A percentile compares a stretch with the other conserved stretches of the same genome.
Evolutionary conservation across 2,113 vertebrate genomes (phyloP).

Genomic region (Cyrtonyx montezumae): DNA sequence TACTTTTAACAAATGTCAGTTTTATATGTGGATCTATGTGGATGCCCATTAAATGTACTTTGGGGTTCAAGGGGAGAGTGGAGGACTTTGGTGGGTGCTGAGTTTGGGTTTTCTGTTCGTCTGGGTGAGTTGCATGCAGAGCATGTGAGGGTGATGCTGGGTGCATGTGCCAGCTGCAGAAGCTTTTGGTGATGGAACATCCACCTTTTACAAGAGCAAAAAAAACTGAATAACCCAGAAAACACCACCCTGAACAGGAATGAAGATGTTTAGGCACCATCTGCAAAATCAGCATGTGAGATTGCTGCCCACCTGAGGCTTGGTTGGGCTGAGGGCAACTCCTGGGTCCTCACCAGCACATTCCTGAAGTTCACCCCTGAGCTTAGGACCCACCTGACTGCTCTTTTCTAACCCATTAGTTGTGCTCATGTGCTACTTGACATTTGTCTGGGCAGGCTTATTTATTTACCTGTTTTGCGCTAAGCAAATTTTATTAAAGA

Average conservation of each 20-base stretch:
- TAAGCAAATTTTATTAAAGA: not conserved
- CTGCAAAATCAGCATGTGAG: accelerated
- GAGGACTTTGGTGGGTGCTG: accelerated
- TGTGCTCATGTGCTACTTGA: not conserved
- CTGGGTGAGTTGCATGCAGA: accelerated
- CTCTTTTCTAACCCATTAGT: not conserved
- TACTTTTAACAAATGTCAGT: not conserved
- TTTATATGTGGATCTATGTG: not conserved
- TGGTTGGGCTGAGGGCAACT: accelerated
- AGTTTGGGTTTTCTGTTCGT: not conserved
- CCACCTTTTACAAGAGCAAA: not conserved
- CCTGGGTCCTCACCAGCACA: not conserved
- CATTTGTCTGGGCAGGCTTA: not conserved
- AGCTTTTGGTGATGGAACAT: not conserved
- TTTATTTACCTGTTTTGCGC: not conserved
- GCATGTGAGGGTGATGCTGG: accelerated
- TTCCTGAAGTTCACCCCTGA: not conserved
- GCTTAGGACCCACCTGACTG: not conserved
- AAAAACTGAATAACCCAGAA: not conserved
- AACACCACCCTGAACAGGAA: accelerated
- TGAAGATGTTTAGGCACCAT: accelerated
- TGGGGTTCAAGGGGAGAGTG: not conserved
- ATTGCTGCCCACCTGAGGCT: accelerated
- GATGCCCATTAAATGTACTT: not conserved
- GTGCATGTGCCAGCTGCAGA: not conserved